A percentile compares a stretch with the other conserved stretches of the same genome.
Conservation (phyloP, 2,888 invertebrate species). For the Ptilodon capucinus region DNA sequence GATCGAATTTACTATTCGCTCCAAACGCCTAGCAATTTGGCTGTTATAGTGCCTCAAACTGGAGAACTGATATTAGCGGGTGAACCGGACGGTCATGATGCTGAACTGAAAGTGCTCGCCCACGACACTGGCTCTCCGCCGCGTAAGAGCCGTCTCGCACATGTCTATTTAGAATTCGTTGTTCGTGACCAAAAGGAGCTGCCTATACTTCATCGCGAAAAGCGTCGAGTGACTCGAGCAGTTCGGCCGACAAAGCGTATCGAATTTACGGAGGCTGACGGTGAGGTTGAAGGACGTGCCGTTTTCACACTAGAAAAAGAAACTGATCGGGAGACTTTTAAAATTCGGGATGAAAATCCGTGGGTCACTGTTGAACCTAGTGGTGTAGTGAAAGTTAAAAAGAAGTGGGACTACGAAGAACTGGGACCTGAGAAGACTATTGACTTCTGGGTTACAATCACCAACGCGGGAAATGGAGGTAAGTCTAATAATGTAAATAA, state of each 20-base stretch:
- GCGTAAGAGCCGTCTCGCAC: slow-evolving; percentile 87
- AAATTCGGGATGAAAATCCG: slow-evolving; percentile 95
- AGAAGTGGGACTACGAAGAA: slow-evolving; percentile 98
- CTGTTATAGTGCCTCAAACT: slow-evolving; percentile 96
- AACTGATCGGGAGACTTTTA: slow-evolving; percentile 95
- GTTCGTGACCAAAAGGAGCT: slow-evolving; percentile 82
- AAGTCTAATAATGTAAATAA: slow-evolving; percentile 61
- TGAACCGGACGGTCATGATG: slow-evolving; percentile 87
- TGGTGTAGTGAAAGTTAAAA: slow-evolving; percentile 95
- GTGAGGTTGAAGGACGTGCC: slow-evolving; percentile 92
- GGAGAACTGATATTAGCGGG: slow-evolving; percentile 93
- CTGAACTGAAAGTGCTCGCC: slow-evolving; percentile 89
- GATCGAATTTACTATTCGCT: slow-evolving; percentile 95
- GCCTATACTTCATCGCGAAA: slow-evolving; percentile 86
- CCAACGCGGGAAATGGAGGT: slow-evolving; percentile 94
- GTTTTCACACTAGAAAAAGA: slow-evolving; percentile 96
- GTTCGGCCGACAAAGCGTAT: slow-evolving; percentile 97
- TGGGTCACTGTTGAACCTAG: slow-evolving; percentile 97
- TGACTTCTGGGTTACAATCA: slow-evolving; percentile 97
- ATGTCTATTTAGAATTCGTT: slow-evolving; percentile 89
- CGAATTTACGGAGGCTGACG: slow-evolving; percentile 95
- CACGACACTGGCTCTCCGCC: slow-evolving; percentile 91
- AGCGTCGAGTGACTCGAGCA: slow-evolving; percentile 92
- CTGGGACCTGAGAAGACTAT: slow-evolving; percentile 96
- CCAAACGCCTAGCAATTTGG: slow-evolving; percentile 89